These are phyloP conservation scores for Itoplectis maculator DNA, from an alignment of 2,888 invertebrate genomes.

Conservation along the genomic window DNA sequence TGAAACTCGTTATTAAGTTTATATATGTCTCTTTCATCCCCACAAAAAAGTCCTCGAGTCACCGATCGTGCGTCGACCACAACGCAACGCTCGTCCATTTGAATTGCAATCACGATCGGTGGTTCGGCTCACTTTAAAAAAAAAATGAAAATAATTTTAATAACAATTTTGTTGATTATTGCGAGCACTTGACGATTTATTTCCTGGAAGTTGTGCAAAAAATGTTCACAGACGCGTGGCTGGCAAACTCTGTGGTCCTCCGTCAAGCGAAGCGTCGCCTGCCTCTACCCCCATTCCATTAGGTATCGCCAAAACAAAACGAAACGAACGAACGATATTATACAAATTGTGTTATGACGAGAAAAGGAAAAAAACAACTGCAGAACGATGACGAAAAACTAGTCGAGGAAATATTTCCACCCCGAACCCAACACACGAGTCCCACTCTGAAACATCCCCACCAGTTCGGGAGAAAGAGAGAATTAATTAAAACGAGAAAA, in stretches of 20 bases:
- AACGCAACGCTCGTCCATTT: conserved; percentile 7
- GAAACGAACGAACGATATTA: conserved; percentile 58
- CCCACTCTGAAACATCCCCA: neutral
- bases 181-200: conserved; percentile 56
- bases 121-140: neutral
- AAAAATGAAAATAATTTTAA: neutral
- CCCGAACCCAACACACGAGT: conserved; percentile 1
- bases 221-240: conserved; percentile 85
- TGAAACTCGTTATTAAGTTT: conserved; percentile 49
- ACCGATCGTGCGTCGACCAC: conserved; percentile 6
- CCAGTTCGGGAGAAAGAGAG: conserved; percentile 54
- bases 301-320: conserved; percentile 80
- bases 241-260: conserved; percentile 85
- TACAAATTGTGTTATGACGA: conserved; percentile 41
- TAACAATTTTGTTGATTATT: conserved; percentile 32
- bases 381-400: conserved; percentile 52
- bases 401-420: conserved; percentile 48
- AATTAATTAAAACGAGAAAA: conserved; percentile 30
- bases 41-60: neutral
- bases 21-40: conserved; percentile 23
- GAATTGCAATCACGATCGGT: conserved; percentile 19
- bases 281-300: conserved; percentile 85
- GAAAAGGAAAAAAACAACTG: conserved; percentile 31
- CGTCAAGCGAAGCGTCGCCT: conserved; percentile 84
- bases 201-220: conserved; percentile 80